Evolutionary conservation across 2,888 invertebrate species (phyloP).

Genomic region (Caenorhabditis virilis): DNA sequence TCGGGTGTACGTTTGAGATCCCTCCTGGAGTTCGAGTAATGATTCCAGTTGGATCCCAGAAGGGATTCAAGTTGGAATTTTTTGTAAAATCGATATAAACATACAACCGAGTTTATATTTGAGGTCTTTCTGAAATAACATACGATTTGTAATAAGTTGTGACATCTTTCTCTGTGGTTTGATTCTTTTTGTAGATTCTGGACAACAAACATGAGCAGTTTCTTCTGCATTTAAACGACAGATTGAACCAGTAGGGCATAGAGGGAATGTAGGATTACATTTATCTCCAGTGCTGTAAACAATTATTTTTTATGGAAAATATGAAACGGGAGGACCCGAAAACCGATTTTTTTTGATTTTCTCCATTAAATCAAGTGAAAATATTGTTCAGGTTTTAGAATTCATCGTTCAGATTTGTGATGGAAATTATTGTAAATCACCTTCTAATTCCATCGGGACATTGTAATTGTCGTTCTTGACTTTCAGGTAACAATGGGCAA

Average conservation of each 20-base stretch:
- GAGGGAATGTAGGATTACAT: constrained; percentile 22
- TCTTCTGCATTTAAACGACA: constrained; percentile 20
- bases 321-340: neutral
- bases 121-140: too few species aligned
- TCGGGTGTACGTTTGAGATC: too few species aligned
- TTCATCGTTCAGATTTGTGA: neutral
- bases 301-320: neutral
- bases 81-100: too few species aligned
- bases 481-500: constrained; percentile 27
- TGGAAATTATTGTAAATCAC: constrained; percentile 1
- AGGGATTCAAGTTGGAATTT: too few species aligned
- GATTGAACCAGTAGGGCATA: constrained; percentile 11
- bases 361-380: neutral
- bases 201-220: constrained; percentile 22
- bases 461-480: neutral
- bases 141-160: too few species aligned
- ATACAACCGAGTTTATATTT: too few species aligned
- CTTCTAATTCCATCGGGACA: constrained; percentile 2
- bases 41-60: too few species aligned
- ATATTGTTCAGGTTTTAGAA: neutral
- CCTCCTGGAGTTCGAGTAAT: too few species aligned
- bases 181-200: too few species aligned
- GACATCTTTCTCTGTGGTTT: too few species aligned
- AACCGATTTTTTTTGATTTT: neutral
- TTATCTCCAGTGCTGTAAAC: constrained; percentile 18